These are phyloP conservation scores for Chaetoderma sp. DNA, from an alignment of 2,888 invertebrate genomes.

Conservation along the genomic window DNA sequence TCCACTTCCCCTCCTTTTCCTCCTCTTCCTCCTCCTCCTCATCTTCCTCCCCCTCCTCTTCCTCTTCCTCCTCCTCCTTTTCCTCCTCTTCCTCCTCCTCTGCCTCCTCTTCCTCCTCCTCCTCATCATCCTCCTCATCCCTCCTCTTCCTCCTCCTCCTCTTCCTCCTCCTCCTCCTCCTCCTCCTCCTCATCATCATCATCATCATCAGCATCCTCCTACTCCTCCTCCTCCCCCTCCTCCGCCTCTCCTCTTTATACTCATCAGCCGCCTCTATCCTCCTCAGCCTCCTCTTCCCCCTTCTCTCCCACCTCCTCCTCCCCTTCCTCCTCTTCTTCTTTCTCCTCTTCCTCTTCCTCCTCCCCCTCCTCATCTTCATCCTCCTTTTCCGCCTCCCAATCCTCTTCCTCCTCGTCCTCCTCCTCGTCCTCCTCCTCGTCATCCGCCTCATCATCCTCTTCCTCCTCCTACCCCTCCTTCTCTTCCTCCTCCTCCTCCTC, in stretches of 20 bases:
- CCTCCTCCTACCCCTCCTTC: conserved; percentile 14
- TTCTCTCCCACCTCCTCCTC: conserved; percentile 14
- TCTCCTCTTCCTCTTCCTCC: conserved; percentile 21
- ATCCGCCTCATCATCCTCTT: too few species aligned
- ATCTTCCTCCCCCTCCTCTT: background rate
- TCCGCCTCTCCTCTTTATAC: conserved; percentile 1
- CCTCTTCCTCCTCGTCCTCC: too few species aligned
- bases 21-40: too few species aligned
- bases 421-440: too few species aligned
- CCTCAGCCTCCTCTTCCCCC: conserved; percentile 38
- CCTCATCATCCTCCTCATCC: too few species aligned
- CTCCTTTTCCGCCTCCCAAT: conserved; percentile 23
- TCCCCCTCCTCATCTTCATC: too few species aligned
- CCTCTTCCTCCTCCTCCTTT: conserved; percentile 4
- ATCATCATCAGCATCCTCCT: conserved; percentile 21
- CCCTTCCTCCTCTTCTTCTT: conserved; percentile 16
- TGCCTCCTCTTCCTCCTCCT: too few species aligned
- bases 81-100: background rate
- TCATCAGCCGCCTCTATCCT: conserved; percentile 4
- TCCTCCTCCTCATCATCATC: conserved; percentile 16
- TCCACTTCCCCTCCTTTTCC: background rate
- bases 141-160: too few species aligned
- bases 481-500: conserved; percentile 16
- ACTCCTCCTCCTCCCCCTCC: conserved; percentile 17
- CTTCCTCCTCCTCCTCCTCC: background rate